Base-by-base conservation (phyloP, 2,113 vertebrate species). In the Ploceus nigricollis region DNA sequence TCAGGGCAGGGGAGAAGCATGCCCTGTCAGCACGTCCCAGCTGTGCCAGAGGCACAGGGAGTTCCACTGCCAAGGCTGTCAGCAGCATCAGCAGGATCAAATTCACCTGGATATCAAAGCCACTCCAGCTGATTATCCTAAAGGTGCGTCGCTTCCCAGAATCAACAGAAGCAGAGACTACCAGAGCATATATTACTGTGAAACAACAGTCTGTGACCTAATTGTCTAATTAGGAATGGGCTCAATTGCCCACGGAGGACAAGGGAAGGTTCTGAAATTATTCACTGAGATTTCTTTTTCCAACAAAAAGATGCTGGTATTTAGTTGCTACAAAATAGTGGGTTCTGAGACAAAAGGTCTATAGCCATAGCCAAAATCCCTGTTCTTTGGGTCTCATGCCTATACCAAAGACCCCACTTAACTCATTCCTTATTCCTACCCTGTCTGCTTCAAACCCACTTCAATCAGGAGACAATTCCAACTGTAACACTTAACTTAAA, bases 61-160 rank as follows among this genome's bases (percentile, higher is more conserved):
- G 42, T 22, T 27, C 9, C 22, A 35, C 9, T 75, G 93, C 82
- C 79, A 69, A 27, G n/a, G 84, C 80, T 57, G 20, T 57, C 77
- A 73, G 71, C 71, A 85, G 11, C 12, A 85, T 57, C 66, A 51
- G 45, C 39, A 48, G 63, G 3, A 51, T 28, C 87, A 83, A 72
- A 93, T 45, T 47, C 85, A 73, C 78, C 60, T 21, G 4, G 33
- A 65, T 77, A 54, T 54, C 90, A 81, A 86, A 88, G 79, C 68
- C 68, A 35, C 51, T 73, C 82, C 56, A 40, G 45, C 68, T 63
- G 64, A 87, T 65, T 37, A 51, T 39, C 48, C 77, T 73, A 78
- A 71, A 73, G 73, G 42, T 9, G 2, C 0, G 0, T n/a, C 15
- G 19, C 64, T 93, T 75, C 5, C 2, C 45, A 27, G 71, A 60